Conservation (phyloP, 2,797 vertebrate genomes). For the Coilia nasus region DNA sequence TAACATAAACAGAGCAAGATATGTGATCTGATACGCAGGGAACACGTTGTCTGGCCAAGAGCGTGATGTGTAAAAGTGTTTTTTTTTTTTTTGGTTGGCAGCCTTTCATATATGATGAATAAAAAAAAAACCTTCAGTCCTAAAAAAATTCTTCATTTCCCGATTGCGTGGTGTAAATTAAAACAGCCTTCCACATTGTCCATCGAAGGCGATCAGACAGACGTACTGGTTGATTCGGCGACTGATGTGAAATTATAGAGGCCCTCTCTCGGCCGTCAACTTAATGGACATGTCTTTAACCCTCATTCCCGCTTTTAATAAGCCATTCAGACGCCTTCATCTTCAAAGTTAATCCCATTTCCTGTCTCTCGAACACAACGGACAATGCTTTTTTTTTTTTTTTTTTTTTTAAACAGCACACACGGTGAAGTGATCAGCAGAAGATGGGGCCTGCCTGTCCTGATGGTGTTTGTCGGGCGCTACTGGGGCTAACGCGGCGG, state of each 20-base stretch:
- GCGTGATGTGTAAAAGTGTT: not conserved
- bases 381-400: slow-evolving; percentile 32
- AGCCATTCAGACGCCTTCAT: slow-evolving; percentile 55
- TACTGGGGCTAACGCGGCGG: slow-evolving; percentile 59
- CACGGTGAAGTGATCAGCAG: slow-evolving; percentile 36
- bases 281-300: slow-evolving; percentile 25
- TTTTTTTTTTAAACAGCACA: slow-evolving; percentile 39
- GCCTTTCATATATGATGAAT: not conserved
- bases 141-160: not conserved
- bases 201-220: not conserved
- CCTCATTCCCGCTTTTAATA: slow-evolving; percentile 64
- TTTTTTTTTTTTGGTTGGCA: not conserved
- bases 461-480: slow-evolving; percentile 52
- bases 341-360: slow-evolving; percentile 57
- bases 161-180: not conserved
- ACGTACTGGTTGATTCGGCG: not conserved
- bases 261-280: not conserved
- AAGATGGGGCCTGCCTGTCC: slow-evolving; percentile 47
- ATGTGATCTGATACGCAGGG: not conserved
- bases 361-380: slow-evolving; percentile 41
- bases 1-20: not conserved
- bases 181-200: not conserved
- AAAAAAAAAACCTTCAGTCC: not conserved
- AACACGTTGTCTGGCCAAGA: not conserved
- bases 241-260: slow-evolving; percentile 24